These are phyloP conservation scores for Sebastes itinus DNA, from an alignment of 2,797 vertebrate genomes.

Conservation along the genomic window DNA sequence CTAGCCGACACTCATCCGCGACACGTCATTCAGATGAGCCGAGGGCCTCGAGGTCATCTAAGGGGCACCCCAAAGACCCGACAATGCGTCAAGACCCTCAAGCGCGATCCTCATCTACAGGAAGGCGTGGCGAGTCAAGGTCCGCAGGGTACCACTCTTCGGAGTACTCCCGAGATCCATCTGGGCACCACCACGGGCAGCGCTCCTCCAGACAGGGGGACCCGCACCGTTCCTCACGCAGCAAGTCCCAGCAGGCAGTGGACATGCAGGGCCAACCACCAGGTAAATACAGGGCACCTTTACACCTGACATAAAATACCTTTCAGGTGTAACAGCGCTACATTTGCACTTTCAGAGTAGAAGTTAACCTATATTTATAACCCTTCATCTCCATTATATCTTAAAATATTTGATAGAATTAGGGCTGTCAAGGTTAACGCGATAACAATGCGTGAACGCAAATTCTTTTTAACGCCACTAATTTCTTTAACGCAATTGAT, in stretches of 20 bases:
- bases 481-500: no score
- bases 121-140: conserved; percentile 89
- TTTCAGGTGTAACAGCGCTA: background rate
- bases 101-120: conserved; percentile 83
- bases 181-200: conserved; percentile 88
- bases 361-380: background rate
- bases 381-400: background rate
- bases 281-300: conserved; percentile 42
- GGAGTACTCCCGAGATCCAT: conserved; percentile 87
- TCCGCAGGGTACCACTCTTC: conserved; percentile 84
- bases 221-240: conserved; percentile 81
- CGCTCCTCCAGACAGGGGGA: conserved; percentile 87
- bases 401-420: background rate
- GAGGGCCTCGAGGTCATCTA: conserved; percentile 87
- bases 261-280: conserved; percentile 83
- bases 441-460: no score
- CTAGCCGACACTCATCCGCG: conserved; percentile 87
- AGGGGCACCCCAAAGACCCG: conserved; percentile 88
- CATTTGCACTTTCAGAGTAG: background rate
- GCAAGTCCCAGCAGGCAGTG: conserved; percentile 75
- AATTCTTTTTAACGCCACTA: no score
- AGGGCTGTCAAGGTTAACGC: no score
- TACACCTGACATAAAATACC: background rate
- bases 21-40: conserved; percentile 90
- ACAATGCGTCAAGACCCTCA: conserved; percentile 89